Evolutionary conservation across 2,888 invertebrate genomes (phyloP).

Genomic region (Lissonota sp.): DNA sequence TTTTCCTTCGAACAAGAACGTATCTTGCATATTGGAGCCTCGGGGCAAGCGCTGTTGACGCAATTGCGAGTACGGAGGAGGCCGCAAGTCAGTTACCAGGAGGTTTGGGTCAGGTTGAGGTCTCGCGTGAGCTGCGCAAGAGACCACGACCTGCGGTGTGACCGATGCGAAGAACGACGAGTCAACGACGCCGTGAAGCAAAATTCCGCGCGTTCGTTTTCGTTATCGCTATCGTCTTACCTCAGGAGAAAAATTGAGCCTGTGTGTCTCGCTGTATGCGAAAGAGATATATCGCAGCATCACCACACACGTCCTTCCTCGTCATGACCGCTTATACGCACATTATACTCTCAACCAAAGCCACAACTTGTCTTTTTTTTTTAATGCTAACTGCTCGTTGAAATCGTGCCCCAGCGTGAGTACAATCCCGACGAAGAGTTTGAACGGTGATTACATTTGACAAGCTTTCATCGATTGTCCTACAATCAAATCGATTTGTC

Average conservation of each 20-base stretch:
- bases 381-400: conserved; percentile 72
- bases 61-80: conserved; percentile 45
- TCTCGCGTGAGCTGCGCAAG: conserved; percentile 70
- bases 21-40: conserved; percentile 63
- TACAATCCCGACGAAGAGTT: conserved; percentile 60
- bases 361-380: conserved; percentile 36
- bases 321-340: conserved; percentile 66
- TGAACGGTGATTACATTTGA: conserved; percentile 2
- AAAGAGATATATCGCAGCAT: conserved; percentile 38
- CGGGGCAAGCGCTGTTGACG: conserved; percentile 59
- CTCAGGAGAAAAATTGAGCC: conserved; percentile 9
- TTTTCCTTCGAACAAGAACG: conserved; percentile 48
- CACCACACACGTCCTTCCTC: conserved; percentile 69
- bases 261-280: conserved; percentile 33
- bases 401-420: conserved; percentile 49
- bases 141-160: conserved; percentile 78
- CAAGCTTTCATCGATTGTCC: not conserved
- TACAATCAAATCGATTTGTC: too few relatives aligned
- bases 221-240: conserved; percentile 72
- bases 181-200: conserved; percentile 67
- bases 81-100: conserved; percentile 75
- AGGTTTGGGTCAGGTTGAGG: conserved; percentile 73
- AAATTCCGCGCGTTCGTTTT: conserved; percentile 67
- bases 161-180: conserved; percentile 74
- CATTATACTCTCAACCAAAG: conserved; percentile 29